phyloP scores from a whole-genome alignment of 30 jellyfish, hydroid and myxozoan genomes.

The Nemopilema nomurai region DNA sequence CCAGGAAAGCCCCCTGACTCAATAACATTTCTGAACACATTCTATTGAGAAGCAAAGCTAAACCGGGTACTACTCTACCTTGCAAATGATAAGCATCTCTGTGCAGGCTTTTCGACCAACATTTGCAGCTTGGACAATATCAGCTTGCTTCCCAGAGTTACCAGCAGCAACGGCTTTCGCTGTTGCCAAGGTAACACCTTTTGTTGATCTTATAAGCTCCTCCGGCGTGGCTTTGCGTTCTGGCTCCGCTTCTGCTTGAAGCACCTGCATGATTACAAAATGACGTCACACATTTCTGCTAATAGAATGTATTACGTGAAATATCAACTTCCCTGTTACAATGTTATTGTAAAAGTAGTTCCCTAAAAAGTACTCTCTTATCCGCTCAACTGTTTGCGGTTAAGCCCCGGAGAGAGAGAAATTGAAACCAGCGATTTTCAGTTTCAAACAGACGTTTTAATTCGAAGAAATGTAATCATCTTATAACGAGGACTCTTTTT shows the following conservation, averaged over 20 bases:
- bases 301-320: too few species aligned
- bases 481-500: too few species aligned
- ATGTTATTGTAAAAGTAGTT: too few species aligned
- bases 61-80: slow-evolving; percentile 50
- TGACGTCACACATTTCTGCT: too few species aligned
- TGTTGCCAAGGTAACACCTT: slow-evolving; percentile 91
- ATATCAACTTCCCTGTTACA: too few species aligned
- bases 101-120: slow-evolving; percentile 95
- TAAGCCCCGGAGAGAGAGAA: too few species aligned
- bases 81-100: slow-evolving; percentile 83
- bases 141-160: slow-evolving; percentile 88
- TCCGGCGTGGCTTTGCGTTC: slow-evolving; percentile 90
- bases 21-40: not conserved
- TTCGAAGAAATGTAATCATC: too few species aligned
- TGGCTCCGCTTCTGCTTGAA: slow-evolving; percentile 85
- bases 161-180: slow-evolving; percentile 99
- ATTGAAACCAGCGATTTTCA: too few species aligned
- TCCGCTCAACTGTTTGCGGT: too few species aligned
- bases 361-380: too few species aligned
- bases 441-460: too few species aligned
- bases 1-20: not conserved
- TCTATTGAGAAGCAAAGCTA: not conserved
- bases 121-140: slow-evolving; percentile 93
- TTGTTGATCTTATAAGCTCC: slow-evolving; percentile 92
- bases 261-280: slow-evolving; percentile 27